phyloP scores from a whole-genome alignment of 2,888 invertebrate genomes.

The Chrysina gloriosa region DNA sequence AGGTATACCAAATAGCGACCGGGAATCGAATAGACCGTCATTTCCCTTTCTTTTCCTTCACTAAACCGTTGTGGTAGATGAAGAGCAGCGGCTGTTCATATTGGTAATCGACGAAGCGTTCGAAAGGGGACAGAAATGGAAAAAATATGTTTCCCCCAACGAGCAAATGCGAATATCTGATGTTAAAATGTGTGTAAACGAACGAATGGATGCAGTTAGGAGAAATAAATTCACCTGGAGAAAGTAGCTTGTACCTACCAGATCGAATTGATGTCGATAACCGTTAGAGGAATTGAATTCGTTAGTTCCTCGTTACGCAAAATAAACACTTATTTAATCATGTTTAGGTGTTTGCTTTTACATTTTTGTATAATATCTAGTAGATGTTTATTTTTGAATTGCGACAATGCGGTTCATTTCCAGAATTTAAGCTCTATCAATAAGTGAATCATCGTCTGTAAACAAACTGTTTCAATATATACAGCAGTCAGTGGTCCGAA shows the following conservation, averaged over 20 bases:
- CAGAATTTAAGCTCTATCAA: no score
- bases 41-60: conserved; percentile 27
- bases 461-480: no score
- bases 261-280: not conserved
- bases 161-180: not conserved
- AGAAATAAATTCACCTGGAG: conserved; percentile 3
- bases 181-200: not conserved
- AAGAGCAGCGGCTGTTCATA: not conserved
- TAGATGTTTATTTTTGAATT: no score
- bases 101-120: not conserved
- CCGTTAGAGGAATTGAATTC: not conserved
- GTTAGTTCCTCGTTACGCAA: conserved; percentile 7
- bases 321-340: not conserved
- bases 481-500: no score
- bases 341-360: not conserved
- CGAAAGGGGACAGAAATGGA: not conserved
- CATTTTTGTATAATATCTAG: not conserved
- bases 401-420: no score
- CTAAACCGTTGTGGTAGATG: not conserved
- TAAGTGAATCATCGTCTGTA: no score
- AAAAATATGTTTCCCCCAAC: not conserved
- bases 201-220: not conserved
- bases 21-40: not conserved
- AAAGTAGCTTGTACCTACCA: not conserved
- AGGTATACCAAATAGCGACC: not conserved